Evolutionary conservation across 64 coral and sea anemone genomes (phyloP), one percentile per base, ranked within the genome.

Genomic region (Anthopleura sola): DNA sequence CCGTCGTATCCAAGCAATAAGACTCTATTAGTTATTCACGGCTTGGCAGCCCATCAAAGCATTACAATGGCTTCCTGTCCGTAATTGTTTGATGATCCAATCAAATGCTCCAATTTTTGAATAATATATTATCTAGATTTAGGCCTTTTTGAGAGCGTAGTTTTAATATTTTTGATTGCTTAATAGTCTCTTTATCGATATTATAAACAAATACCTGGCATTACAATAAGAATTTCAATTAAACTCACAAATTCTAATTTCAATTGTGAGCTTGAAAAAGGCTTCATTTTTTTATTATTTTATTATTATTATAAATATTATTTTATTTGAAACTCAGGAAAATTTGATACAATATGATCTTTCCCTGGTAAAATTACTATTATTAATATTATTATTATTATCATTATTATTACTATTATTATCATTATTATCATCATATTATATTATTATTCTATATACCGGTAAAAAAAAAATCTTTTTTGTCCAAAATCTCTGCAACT

Each of bases 1-100:
- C 82, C 82, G 5, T 33, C 82, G 76, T 79, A 79, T 54, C 82
- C 28, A 83, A 83, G 82, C 82, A 83, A 83, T 83, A 54, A 10
- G 60, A 83, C 44, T 5, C 26, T 11, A 77, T 77, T 19, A 54
- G 24, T 23, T 82, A 53, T 49, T 49, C 80, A 53, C 28, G 40
- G 44, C 28, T 51, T 79, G 77, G 38, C 46, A 79, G 77, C 36
- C 31, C 48, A 31, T 83, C 80, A 83, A 49, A 83, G 51, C 82
- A 83, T 23, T 83, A 83, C 82, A 83, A 83, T 83, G 82, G 82
- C 49, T 60, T 83, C 47, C 55, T 60, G 26, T 49, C 48, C 16
- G 32, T 83, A 33, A 83, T 83, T 83, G 82, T 83, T 83, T 83
- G 50, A 38, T 15, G 19, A 60, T 38, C 82, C 82, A 83, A 83